These are phyloP conservation scores for Gryllus longicercus DNA, from an alignment of 2,888 invertebrate genomes.

Conservation along the genomic window DNA sequence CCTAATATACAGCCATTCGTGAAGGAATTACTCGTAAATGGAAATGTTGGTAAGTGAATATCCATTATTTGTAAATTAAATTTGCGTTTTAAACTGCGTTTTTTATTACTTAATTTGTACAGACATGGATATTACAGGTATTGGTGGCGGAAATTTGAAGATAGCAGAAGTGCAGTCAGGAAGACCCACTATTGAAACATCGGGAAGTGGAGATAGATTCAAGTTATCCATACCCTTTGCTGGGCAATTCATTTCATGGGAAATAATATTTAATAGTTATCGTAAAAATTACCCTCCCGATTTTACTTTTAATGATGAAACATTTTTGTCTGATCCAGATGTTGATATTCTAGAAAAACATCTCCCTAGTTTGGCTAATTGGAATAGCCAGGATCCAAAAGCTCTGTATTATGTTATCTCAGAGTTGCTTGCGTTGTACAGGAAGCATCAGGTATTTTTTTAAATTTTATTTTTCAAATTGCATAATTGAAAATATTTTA, in stretches of 20 bases:
- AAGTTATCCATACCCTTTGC: constrained; percentile 66
- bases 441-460: constrained; percentile 56
- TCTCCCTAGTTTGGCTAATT: constrained; percentile 60
- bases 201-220: constrained; percentile 52
- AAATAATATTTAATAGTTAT: constrained; percentile 63
- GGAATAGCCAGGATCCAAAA: constrained; percentile 60
- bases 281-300: constrained; percentile 68
- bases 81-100: no score
- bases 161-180: constrained; percentile 28
- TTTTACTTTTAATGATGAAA: constrained; percentile 68
- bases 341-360: constrained; percentile 52
- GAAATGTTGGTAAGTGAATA: neutral
- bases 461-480: constrained; percentile 51
- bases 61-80: neutral
- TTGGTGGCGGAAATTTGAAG: constrained; percentile 28
- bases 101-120: neutral
- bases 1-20: neutral
- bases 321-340: constrained; percentile 60
- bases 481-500: constrained; percentile 42
- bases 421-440: constrained; percentile 61
- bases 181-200: constrained; percentile 22
- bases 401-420: constrained; percentile 59
- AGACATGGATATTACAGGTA: constrained; percentile 24
- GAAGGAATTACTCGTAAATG: neutral
- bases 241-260: constrained; percentile 64